These are phyloP conservation scores for Synanthedon formicaeformis DNA, from an alignment of 2,888 invertebrate genomes.

Conservation along the genomic window DNA sequence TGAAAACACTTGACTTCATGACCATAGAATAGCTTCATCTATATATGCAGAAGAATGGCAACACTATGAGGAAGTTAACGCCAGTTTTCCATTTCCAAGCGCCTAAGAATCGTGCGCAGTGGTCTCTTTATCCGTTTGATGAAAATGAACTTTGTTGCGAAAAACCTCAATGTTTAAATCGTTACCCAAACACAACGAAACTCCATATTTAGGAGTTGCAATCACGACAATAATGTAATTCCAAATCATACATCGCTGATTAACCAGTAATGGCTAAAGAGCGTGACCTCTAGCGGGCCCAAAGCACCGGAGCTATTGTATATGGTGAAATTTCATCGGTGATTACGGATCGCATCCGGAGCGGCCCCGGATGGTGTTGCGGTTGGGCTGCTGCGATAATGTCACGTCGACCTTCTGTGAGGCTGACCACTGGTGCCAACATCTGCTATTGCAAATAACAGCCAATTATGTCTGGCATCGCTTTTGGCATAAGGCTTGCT, in stretches of 20 bases:
- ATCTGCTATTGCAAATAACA: not conserved
- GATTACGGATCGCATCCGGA: constrained; percentile 63
- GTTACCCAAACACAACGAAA: constrained; percentile 15
- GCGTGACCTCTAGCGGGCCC: constrained; percentile 46
- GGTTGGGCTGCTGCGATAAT: constrained; percentile 47
- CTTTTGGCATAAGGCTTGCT: not conserved
- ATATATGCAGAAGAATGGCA: too few relatives aligned
- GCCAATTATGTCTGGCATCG: not conserved
- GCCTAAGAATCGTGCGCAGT: too few relatives aligned
- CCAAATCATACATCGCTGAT: constrained; percentile 41
- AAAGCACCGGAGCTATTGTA: constrained; percentile 39
- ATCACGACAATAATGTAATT: constrained; percentile 30
- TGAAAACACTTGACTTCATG: too few relatives aligned
- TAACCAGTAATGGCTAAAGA: constrained; percentile 46
- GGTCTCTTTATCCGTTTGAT: too few relatives aligned
- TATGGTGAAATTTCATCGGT: constrained; percentile 64
- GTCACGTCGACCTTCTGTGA: constrained; percentile 27
- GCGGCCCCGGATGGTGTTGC: constrained; percentile 56
- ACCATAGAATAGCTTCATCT: too few relatives aligned
- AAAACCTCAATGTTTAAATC: constrained; percentile 4
- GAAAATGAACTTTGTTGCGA: constrained; percentile 7
- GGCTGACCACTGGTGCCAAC: constrained; percentile 1
- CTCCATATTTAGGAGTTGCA: constrained; percentile 37
- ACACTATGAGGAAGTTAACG: too few relatives aligned
- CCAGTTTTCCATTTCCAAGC: too few relatives aligned